Evolutionary conservation across 2,888 invertebrate genomes (phyloP).

Genomic region (Eudemis profundana): DNA sequence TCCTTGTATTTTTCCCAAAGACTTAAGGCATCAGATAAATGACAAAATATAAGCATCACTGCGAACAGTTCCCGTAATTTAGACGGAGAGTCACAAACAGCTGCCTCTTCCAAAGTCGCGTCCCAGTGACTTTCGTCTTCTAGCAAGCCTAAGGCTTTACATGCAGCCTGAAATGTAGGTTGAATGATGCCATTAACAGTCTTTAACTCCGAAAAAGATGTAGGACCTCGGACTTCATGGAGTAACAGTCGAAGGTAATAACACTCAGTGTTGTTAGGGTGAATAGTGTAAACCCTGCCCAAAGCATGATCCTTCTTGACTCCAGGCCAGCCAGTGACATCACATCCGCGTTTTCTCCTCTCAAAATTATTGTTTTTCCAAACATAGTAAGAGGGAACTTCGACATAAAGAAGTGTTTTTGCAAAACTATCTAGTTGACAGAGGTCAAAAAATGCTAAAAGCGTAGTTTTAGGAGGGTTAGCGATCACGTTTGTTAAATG

Average conservation of each 20-base stretch:
- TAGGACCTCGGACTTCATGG: background rate
- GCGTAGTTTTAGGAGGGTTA: background rate
- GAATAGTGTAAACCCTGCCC: background rate
- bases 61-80: background rate
- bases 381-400: background rate
- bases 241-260: background rate
- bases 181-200: background rate
- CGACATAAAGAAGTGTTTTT: background rate
- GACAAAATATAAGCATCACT: background rate
- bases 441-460: background rate
- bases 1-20: background rate
- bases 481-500: background rate
- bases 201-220: background rate
- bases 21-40: background rate
- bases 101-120: background rate
- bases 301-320: background rate
- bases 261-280: too few relatives aligned
- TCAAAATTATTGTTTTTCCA: background rate
- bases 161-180: background rate
- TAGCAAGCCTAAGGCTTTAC: background rate
- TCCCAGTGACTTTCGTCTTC: background rate
- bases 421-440: background rate
- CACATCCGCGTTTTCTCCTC: background rate
- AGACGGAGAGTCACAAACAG: background rate
- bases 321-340: background rate